phyloP scores from a whole-genome alignment of 1,140 invertebrate species.

The Nasonia giraulti region DNA sequence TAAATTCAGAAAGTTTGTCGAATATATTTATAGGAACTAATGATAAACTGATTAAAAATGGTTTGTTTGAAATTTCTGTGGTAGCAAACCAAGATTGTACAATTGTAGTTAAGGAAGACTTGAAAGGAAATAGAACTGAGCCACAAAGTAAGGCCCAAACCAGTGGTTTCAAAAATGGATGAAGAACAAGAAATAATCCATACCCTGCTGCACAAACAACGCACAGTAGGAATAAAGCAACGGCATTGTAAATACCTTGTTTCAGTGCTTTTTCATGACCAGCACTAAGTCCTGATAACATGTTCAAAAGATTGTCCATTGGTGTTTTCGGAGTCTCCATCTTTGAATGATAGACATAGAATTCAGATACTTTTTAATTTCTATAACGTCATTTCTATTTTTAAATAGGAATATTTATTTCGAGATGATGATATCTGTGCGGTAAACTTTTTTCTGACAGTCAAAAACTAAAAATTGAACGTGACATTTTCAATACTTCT shows the following conservation, averaged over 20 bases:
- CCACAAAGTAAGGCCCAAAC: constrained; percentile 96
- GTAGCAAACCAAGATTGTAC: constrained; percentile 83
- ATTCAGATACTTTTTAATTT: constrained; percentile 10
- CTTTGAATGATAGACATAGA: constrained; percentile 15
- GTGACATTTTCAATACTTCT: constrained; percentile 24
- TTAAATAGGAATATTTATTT: neutral
- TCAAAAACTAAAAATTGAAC: neutral
- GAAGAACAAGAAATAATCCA: constrained; percentile 88
- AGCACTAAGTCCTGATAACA: constrained; percentile 66
- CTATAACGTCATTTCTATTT: constrained; percentile 35
- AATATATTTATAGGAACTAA: constrained; percentile 84
- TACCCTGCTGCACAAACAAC: constrained; percentile 81
- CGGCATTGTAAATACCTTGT: constrained; percentile 89
- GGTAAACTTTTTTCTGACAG: neutral
- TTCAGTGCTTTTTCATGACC: constrained; percentile 87
- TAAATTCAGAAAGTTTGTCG: constrained; percentile 81
- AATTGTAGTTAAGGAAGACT: constrained; percentile 82
- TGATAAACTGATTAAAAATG: constrained; percentile 81
- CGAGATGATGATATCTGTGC: neutral
- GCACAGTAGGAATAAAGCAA: constrained; percentile 82
- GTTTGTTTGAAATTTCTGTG: constrained; percentile 77
- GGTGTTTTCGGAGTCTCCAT: constrained; percentile 63
- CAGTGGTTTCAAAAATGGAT: constrained; percentile 93
- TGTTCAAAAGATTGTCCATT: constrained; percentile 72
- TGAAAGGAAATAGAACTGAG: constrained; percentile 92